Percentiles rank a stretch among this genome's conserved stretches.
Evolutionary conservation across 1,140 invertebrate genomes (phyloP).

Genomic region (Drosophila auraria): DNA sequence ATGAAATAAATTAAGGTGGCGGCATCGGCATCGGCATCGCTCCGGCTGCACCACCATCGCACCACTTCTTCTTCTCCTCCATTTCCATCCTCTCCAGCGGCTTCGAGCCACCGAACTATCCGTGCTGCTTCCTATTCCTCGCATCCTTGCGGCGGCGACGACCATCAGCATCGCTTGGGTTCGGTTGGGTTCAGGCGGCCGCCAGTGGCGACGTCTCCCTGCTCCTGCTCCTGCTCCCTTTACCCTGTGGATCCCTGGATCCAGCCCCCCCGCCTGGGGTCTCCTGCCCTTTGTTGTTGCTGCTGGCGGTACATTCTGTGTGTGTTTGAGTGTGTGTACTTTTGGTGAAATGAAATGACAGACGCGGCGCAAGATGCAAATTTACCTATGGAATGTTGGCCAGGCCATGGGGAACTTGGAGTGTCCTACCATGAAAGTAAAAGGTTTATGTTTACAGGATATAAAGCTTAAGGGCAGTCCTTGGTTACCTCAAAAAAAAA

Average conservation of each 20-base stretch:
- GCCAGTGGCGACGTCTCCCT: slow-evolving; percentile 66
- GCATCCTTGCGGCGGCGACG: slow-evolving; percentile 74
- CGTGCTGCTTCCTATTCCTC: slow-evolving; percentile 75
- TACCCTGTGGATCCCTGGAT: slow-evolving; percentile 23
- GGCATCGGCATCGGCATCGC: slow-evolving; percentile 56
- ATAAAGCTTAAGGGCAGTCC: neutral
- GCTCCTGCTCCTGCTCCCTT: neutral
- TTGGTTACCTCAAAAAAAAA: neutral
- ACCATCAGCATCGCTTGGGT: slow-evolving; percentile 29
- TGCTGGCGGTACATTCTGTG: slow-evolving; percentile 32
- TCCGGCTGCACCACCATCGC: slow-evolving; percentile 53
- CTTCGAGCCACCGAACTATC: slow-evolving; percentile 55
- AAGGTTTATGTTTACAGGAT: neutral
- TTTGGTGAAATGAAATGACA: slow-evolving; percentile 82
- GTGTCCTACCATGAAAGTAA: slow-evolving; percentile 27
- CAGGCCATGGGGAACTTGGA: slow-evolving; percentile 25
- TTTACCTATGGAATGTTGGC: slow-evolving; percentile 78
- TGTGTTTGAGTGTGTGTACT: slow-evolving; percentile 62
- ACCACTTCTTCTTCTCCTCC: slow-evolving; percentile 16
- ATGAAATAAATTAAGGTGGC: slow-evolving; percentile 84
- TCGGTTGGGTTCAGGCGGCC: slow-evolving; percentile 63
- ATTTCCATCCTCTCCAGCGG: slow-evolving; percentile 5
- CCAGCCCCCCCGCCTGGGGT: slow-evolving; percentile 32
- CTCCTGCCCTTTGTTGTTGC: slow-evolving; percentile 41
- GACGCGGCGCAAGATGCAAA: slow-evolving; percentile 80